phyloP scores from a whole-genome alignment of 2,113 vertebrate species.

The Alces alces region DNA sequence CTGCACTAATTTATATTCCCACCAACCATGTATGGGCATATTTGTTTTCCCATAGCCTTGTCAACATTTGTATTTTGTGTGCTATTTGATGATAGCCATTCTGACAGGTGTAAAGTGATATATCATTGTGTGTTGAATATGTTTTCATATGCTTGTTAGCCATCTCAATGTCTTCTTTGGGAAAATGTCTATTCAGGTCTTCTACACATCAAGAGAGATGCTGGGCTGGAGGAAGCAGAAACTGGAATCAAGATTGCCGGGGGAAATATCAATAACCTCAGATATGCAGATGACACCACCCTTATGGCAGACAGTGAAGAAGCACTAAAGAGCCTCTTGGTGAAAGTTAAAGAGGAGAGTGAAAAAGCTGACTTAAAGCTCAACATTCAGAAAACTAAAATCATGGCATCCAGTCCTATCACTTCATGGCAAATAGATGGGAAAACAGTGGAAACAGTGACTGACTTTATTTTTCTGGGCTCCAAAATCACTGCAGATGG shows the following conservation, averaged over 20 bases:
- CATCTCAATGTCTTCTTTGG: not conserved
- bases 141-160: not conserved
- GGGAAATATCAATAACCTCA: not conserved
- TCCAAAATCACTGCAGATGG: not conserved
- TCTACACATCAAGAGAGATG: not conserved
- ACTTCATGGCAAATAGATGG: not conserved
- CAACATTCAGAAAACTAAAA: not conserved
- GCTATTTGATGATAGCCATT: not conserved
- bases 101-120: not conserved
- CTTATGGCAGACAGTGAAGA: not conserved
- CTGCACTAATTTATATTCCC: not conserved
- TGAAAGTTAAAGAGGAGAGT: not conserved
- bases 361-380: not conserved
- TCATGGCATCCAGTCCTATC: not conserved
- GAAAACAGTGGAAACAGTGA: not conserved
- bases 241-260: not conserved
- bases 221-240: not conserved
- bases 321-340: not conserved
- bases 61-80: not conserved
- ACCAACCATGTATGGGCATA: not conserved
- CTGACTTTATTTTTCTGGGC: not conserved
- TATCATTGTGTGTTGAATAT: not conserved
- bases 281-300: not conserved
- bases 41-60: not conserved
- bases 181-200: not conserved